Evolutionary conservation across 92 coral and sea anemone genomes (phyloP).

Genomic region (Bergia puertoricense): DNA sequence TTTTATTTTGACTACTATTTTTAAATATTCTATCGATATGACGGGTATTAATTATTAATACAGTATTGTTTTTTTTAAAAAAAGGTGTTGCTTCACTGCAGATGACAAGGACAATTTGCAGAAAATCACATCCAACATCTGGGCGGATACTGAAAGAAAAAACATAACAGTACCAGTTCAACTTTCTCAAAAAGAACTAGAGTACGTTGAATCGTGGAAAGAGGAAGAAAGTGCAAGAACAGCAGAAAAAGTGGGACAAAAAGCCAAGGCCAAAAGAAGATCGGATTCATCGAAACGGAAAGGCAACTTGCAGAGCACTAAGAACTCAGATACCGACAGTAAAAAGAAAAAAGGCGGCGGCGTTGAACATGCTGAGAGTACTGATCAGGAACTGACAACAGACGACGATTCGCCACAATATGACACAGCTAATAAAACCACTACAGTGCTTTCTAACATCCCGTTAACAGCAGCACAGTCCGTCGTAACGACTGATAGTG

Average conservation of each 20-base stretch:
- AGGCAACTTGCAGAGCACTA: constrained; percentile 1
- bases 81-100: background rate
- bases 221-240: background rate
- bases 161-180: background rate
- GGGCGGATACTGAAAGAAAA: background rate
- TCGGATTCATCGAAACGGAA: background rate
- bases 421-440: constrained; percentile 16
- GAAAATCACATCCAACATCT: constrained; percentile 10
- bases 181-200: constrained; percentile 13
- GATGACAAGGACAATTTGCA: constrained; percentile 10
- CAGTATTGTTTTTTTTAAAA: background rate
- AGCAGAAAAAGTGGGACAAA: background rate
- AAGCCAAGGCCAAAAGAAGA: background rate
- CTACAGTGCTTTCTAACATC: constrained; percentile 22
- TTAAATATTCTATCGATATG: background rate
- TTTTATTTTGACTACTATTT: background rate
- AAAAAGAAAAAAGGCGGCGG: constrained; percentile 6
- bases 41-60: background rate
- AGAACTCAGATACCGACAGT: background rate
- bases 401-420: background rate
- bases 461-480: constrained; percentile 16
- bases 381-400: constrained; percentile 29
- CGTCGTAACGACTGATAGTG: constrained; percentile 1
- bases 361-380: background rate
- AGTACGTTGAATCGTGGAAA: constrained; percentile 3